A percentile compares a stretch with the other conserved stretches of the same genome.
Conservation (phyloP, 2,113 vertebrate genomes). For the Strix uralensis region DNA sequence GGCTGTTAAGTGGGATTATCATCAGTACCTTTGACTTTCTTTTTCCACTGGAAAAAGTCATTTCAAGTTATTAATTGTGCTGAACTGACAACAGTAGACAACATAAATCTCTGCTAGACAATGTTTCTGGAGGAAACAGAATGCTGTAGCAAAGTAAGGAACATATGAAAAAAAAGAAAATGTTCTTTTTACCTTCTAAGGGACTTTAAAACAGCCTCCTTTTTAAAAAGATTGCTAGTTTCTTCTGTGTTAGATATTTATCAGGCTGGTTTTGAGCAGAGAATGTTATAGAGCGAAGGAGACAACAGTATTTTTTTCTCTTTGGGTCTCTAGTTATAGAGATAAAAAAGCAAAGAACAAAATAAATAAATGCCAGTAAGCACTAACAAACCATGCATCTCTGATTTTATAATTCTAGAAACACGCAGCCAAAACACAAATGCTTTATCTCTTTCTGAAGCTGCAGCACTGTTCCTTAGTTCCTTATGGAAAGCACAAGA, state of each 20-base stretch:
- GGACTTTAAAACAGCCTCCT: background rate
- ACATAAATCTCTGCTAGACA: background rate
- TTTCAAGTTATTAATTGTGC: background rate
- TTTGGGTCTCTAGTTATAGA: background rate
- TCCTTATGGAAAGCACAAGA: conserved; percentile 79
- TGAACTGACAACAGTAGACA: background rate
- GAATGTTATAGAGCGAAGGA: background rate
- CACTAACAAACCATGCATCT: background rate
- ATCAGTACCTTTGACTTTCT: background rate
- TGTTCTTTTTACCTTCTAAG: background rate
- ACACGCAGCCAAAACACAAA: conserved; percentile 82
- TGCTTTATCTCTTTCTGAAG: conserved; percentile 82
- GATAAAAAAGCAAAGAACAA: background rate
- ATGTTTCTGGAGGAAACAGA: background rate
- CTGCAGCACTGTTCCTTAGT: conserved; percentile 78
- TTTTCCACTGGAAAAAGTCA: background rate
- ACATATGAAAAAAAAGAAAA: background rate
- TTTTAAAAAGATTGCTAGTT: background rate
- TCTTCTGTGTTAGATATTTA: background rate
- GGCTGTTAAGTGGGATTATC: background rate
- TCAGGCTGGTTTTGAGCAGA: background rate
- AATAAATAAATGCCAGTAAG: background rate
- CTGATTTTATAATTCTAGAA: conserved; percentile 73
- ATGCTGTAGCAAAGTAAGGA: background rate
- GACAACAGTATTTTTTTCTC: background rate